Conservation (phyloP, 1,140 invertebrate species). For the Agrilus planipennis region DNA sequence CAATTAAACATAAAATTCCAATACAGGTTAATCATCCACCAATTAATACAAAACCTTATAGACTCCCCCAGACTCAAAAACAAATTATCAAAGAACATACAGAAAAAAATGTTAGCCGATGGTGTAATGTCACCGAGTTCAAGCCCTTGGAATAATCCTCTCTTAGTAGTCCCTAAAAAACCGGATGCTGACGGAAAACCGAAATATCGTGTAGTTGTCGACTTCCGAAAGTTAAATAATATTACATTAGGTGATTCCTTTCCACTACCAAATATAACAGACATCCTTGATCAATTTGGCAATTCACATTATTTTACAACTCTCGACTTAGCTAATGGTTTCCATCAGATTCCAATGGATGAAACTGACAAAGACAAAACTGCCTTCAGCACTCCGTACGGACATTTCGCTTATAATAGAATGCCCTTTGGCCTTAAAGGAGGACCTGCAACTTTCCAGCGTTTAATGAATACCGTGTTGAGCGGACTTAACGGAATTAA, state of each 20-base stretch:
- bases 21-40: constrained; percentile 16
- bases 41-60: constrained; percentile 24
- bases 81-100: constrained; percentile 13
- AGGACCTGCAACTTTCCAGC: constrained; percentile 9
- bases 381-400: constrained; percentile 12
- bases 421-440: constrained; percentile 16
- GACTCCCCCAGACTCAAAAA: constrained; percentile 20
- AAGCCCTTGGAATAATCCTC: too few species aligned
- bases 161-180: constrained; percentile 23
- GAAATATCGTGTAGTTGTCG: constrained; percentile 19
- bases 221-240: constrained; percentile 15
- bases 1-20: constrained; percentile 22
- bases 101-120: constrained; percentile 14
- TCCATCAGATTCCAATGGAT: constrained; percentile 11
- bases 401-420: constrained; percentile 19
- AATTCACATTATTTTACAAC: constrained; percentile 14
- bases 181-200: constrained; percentile 16
- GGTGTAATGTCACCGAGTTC: constrained; percentile 19
- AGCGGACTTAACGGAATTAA: constrained; percentile 12
- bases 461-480: constrained; percentile 11
- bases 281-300: constrained; percentile 17
- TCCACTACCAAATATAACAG: constrained; percentile 18
- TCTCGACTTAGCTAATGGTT: constrained; percentile 10
- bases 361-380: too few species aligned
- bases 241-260: constrained; percentile 18